Base-by-base conservation (phyloP, 2,888 invertebrate species). In the Villa cingulata region DNA sequence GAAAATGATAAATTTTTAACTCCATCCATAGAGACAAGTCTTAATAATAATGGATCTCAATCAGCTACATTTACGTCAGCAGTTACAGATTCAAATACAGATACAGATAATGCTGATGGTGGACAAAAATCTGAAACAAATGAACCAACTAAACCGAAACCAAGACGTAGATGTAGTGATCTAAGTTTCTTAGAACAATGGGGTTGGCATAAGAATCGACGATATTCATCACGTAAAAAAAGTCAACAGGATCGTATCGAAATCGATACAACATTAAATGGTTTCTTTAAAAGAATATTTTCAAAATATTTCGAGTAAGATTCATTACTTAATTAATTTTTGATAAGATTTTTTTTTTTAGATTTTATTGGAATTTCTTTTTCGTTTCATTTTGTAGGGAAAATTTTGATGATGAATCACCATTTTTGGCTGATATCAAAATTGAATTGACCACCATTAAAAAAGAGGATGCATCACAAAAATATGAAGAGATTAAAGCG, bases 131-230 rank as follows among this genome's bases (percentile, higher is more conserved):
- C 46, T 18, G 64, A 64, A 29, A 42, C 51, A n/a, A n/a, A n/a
- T n/a, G 50, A 53, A 9, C 56, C 61, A 4, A 61, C 61, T 27
- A 66, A 68, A 54, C 57, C 62, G 1, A 68, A 65, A 45, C 65
- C 68, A 7, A 76, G 84, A 55, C 70, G 85, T n/a, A 72, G 84
- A 51, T 77, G 85, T 37, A 84, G 83, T 65, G 80, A 82, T 29
- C 68, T 85, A 15, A 80, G 79, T 43, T 80, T 80, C 56, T 65
- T 86, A 19, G 80, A 84, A 57, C 81, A 82, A 56, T 84, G 86
- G 83, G 82, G 83, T 44, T 86, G 85, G 83, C 84, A 83, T 56
- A 64, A 64, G 52, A 63, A 59, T 48, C 58, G 63, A 2, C 54
- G 61, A 3, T 59, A 60, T 52, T 56, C 60, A 2, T 59, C 62